Evolutionary conservation across 2,797 vertebrate species (phyloP), one percentile per base, ranked within the genome.

Genomic region (Bovichtus variegatus): DNA sequence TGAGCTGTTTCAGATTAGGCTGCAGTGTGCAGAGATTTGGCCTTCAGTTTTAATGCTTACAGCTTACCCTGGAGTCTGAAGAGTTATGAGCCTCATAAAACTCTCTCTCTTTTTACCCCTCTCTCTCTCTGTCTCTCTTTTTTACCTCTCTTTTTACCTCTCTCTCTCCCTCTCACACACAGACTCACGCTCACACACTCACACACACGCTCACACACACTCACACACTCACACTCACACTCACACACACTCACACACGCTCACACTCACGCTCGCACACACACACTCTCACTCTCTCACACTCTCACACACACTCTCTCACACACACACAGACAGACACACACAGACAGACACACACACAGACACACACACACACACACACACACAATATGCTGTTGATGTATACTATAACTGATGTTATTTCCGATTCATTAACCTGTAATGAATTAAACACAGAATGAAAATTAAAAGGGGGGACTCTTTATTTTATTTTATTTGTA

Each of bases 21-120:
- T 72, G 81, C 82, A 78, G 79, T 77, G 71, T 74, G 78, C 79
- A 79, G 78, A 83, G 81, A 84, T 82, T 79, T 80, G 82, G 92
- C 87, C 90, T 90, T 87, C 80, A 87, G 75, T 75, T 87, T 87
- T 86, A 85, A 86, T 83, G 87, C 82, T 70, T 68, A 49, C 74
- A 74, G 83, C 86, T 88, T 91, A 89, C 84, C 86, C 87, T 63
- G 54, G 87, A 81, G 73, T 63, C 64, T 71, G 4, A 83, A 86
- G 91, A 92, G 79, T 93, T 92, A 92, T 91, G 76, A 74, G 78
- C 77, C 84, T 77, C 89, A 93, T 93, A 91, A 92, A 93, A 89
- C 38, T 47, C 75, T 67, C 74, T 54, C 36, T 72, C 36, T 46
- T 27, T 27, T 15, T 5, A 9, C 25, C 41, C 25, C 16, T n/a